Evolutionary conservation across 1,140 invertebrate genomes (phyloP), one percentile per base, ranked within the genome.

Genomic region (Epicauta chinensis): DNA sequence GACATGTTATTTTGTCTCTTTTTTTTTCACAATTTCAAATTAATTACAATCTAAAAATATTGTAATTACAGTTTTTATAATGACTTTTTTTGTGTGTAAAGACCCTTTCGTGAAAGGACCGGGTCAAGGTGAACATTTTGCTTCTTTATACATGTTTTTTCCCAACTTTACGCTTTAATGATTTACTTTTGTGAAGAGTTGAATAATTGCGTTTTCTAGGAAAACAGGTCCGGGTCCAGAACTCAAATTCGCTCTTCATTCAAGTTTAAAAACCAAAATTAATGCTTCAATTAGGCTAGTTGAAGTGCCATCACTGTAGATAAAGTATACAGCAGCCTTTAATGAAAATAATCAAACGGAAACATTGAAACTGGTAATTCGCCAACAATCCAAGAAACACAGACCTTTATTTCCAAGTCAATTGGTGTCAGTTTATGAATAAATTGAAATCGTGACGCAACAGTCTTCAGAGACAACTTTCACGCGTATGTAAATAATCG

Each of bases 341-440:
- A 16, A 35, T 35, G 43, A 23, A 23, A 46, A 35, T 46, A 16
- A 17, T 17, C 23, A 43, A 30, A 30, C 30, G 31, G 36, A 46
- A n/a, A n/a, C n/a, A n/a, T n/a, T n/a, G n/a, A n/a, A n/a, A n/a
- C n/a, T n/a, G n/a, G n/a, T n/a, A n/a, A n/a, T n/a, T n/a, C n/a
- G n/a, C n/a, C n/a, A n/a, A n/a, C n/a, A n/a, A n/a, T n/a, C n/a
- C n/a, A n/a, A n/a, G n/a, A n/a, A n/a, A n/a, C n/a, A n/a, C 23
- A 16, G 45, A 30, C 45, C 45, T 47, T 38, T 34, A 38, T 47
- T 37, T 29, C 3, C 30, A 38, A 16, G 11, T 17, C 23, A 46
- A 47, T 36, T 13, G 45, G 45, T 47, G 45, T 47, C 45, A 47
- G 34, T 37, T 46, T 46, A 36, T 34, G 17, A 46, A 46, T 36